Percentiles rank a stretch among this genome's conserved stretches.
Evolutionary conservation across 1,140 invertebrate genomes (phyloP).

Genomic region (Melanaphis sacchari): DNA sequence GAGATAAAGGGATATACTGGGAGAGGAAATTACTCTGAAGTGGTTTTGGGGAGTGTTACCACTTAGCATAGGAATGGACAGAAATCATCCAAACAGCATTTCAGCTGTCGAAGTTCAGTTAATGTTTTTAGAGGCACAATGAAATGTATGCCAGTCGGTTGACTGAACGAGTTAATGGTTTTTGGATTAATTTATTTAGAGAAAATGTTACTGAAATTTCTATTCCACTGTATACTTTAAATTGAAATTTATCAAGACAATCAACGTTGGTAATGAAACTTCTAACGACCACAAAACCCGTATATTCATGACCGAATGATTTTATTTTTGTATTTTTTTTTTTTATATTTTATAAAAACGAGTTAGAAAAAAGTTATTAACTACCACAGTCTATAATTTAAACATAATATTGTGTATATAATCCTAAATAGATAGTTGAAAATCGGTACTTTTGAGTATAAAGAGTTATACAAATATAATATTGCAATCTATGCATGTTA

Average conservation of each 20-base stretch:
- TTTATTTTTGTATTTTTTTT: neutral
- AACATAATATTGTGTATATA: neutral
- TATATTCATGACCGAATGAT: neutral
- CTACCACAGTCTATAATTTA: neutral
- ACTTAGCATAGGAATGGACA: neutral
- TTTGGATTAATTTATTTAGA: neutral
- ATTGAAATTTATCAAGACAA: neutral
- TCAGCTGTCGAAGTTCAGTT: neutral
- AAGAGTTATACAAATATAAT: too few species aligned
- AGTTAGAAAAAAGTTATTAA: neutral
- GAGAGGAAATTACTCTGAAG: neutral
- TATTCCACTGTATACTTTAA: neutral
- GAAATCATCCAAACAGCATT: neutral
- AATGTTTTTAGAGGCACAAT: neutral
- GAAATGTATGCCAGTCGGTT: neutral
- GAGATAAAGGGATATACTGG: neutral
- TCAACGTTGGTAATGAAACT: neutral
- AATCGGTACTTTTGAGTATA: too few species aligned
- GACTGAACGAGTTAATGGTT: neutral
- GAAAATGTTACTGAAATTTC: neutral
- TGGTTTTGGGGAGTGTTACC: neutral
- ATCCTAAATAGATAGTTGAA: too few species aligned
- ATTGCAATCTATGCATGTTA: too few species aligned
- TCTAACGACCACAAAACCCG: neutral
- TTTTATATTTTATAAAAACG: neutral